These are phyloP conservation scores for Sarcophaga subvicina DNA, from an alignment of 2,888 invertebrate genomes.

Conservation along the genomic window DNA sequence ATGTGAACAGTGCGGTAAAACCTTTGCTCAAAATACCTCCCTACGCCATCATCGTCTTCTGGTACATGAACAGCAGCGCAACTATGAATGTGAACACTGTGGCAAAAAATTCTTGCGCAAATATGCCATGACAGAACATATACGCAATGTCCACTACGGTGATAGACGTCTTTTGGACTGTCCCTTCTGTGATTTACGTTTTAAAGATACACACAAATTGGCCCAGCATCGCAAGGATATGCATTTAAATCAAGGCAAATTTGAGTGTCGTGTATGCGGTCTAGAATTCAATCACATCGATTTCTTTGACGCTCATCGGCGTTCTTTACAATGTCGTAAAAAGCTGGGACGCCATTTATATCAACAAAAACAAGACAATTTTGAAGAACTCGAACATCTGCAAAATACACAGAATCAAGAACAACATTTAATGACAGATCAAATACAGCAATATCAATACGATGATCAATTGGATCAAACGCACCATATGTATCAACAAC, in stretches of 20 bases:
- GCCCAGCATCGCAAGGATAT: conserved; percentile 66
- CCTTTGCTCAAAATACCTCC: conserved; percentile 66
- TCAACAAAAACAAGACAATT: conserved; percentile 54
- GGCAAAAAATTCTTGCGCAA: conserved; percentile 63
- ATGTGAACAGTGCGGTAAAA: conserved; percentile 66
- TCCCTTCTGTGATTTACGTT: conserved; percentile 66
- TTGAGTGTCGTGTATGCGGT: conserved; percentile 66
- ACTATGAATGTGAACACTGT: conserved; percentile 64
- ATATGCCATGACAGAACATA: conserved; percentile 66
- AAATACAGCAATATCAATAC: conserved; percentile 49
- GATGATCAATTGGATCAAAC: conserved; percentile 45
- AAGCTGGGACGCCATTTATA: conserved; percentile 62
- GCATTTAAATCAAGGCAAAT: conserved; percentile 65
- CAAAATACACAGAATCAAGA: conserved; percentile 32
- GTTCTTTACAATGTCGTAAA: conserved; percentile 66
- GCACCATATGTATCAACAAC: conserved; percentile 42
- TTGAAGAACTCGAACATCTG: conserved; percentile 41
- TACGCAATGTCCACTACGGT: conserved; percentile 66
- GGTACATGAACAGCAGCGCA: conserved; percentile 65
- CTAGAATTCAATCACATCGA: conserved; percentile 66
- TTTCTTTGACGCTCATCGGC: conserved; percentile 67
- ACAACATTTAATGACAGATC: conserved; percentile 22
- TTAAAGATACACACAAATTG: conserved; percentile 66
- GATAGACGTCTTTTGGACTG: conserved; percentile 63
- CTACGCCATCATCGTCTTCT: conserved; percentile 58